A percentile compares a stretch with the other conserved stretches of the same genome.
Conservation (phyloP, 2,113 vertebrate species). For the Benthochromis sp. region DNA sequence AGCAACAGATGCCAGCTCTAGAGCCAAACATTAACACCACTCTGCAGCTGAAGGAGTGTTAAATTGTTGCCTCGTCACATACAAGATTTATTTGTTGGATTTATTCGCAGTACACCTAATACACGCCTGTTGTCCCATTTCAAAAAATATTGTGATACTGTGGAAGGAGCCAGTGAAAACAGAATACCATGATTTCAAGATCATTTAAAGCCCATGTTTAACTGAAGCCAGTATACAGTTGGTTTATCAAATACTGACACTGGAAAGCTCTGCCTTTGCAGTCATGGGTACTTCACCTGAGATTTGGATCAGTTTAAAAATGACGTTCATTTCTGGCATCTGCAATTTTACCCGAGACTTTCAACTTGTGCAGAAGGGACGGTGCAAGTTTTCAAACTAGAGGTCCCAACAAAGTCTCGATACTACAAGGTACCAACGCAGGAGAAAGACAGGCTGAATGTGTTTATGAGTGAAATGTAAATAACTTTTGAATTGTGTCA, state of each 20-base stretch:
- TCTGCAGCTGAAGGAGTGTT: conserved; percentile 12
- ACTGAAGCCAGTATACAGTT: neutral
- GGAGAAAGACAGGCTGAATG: neutral
- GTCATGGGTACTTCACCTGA: neutral
- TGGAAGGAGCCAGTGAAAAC: neutral
- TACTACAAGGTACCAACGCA: neutral
- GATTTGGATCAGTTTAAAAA: neutral
- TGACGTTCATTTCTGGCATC: neutral
- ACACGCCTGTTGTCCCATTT: neutral
- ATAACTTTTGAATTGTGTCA: neutral
- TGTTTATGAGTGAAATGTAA: rapidly evolving
- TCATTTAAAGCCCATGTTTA: neutral
- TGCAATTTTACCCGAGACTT: neutral
- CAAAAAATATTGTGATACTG: neutral
- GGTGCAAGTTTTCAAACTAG: neutral
- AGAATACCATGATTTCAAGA: neutral
- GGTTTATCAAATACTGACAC: neutral
- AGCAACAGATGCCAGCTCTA: neutral
- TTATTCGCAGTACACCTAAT: neutral
- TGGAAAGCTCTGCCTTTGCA: rapidly evolving
- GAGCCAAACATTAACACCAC: neutral
- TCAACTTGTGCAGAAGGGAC: neutral
- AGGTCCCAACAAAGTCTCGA: neutral
- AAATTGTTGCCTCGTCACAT: neutral
- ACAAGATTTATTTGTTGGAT: neutral